Base-by-base conservation (phyloP, 2,113 vertebrate genomes). In the Gnathonemus echidnorhynchus region DNA sequence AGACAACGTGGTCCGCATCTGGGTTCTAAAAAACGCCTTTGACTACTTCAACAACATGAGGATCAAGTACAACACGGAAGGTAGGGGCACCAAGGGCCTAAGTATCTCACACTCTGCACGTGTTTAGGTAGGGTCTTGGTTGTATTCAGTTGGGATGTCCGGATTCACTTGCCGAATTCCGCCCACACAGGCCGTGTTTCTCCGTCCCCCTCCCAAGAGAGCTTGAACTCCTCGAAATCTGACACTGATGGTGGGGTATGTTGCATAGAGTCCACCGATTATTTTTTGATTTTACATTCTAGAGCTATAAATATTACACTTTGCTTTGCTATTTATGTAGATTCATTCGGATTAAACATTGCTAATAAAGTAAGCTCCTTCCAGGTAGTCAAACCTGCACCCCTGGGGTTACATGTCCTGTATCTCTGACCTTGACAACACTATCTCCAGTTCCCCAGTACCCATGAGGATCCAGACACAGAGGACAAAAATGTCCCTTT, bases 31-130 rank as follows among this genome's bases (percentile, higher is more conserved):
- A 95, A 98, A 97, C 9, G 97, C 98, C 89, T 99, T 98, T 91
- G 98, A 99, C 94, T 99, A 98, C 93, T 99, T 99, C 94, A 99
- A 99, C 93, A 99, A 99, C 92, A 99, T 99, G 98, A 94, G 98
- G 93, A 95, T 98, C 94, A 99, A 99, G 94, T 99, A 99, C 94
- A 99, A 99, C 94, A 99, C 98, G 24, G 98, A 99, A 97, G 98
- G 98, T 99, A 96, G 35, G 10, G 2, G 19, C 35, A 39, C 45
- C 27, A 11, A 15, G 46, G 15, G 21, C 31, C n/a, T n/a, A 21
- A 10, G 17, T 8, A 15, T 19, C 24, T 31, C 24, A 1, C 42
- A 17, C 50, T 31, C 17, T 88, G 35, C 74, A 15, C 1, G 45
- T 39, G 45, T 85, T 39, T 85, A 46, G 83, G 3, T 84, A 3